phyloP scores from a whole-genome alignment of 2,797 vertebrate genomes.

The Helicolenus hilgendorfi region DNA sequence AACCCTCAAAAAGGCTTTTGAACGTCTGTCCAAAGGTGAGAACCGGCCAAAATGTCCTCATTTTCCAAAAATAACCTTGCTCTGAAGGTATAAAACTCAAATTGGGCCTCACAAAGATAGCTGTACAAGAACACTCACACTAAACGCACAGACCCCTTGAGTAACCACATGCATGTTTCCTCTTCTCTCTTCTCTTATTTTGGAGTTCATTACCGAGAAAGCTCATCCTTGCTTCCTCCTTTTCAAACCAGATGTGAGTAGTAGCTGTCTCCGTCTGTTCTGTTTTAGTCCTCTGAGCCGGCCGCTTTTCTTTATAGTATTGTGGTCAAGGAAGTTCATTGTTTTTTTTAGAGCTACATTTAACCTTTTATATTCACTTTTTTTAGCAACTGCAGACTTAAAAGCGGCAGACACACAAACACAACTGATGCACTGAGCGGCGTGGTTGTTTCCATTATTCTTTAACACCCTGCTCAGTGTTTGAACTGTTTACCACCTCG shows the following conservation, averaged over 20 bases:
- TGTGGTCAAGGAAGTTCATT: conserved; percentile 43
- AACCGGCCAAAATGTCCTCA: no score
- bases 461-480: not conserved
- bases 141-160: conserved; percentile 35
- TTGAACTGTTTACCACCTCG: not conserved
- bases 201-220: conserved; percentile 85
- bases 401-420: not conserved
- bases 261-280: conserved; percentile 49
- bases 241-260: conserved; percentile 86
- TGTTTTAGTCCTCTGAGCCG: conserved; percentile 20
- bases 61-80: no score
- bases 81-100: no score
- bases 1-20: no score
- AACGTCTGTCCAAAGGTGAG: no score
- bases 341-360: conserved; percentile 1
- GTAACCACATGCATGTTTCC: conserved; percentile 78
- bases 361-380: not conserved
- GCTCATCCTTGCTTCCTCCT: conserved; percentile 86
- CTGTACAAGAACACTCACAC: not conserved
- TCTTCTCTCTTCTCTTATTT: conserved; percentile 88
- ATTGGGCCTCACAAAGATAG: no score
- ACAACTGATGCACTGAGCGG: not conserved
- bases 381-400: not conserved
- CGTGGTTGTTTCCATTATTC: not conserved
- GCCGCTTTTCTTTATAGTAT: conserved; percentile 31